These are phyloP conservation scores for Donacobius atricapilla DNA, from an alignment of 2,113 vertebrate genomes.

Conservation along the genomic window DNA sequence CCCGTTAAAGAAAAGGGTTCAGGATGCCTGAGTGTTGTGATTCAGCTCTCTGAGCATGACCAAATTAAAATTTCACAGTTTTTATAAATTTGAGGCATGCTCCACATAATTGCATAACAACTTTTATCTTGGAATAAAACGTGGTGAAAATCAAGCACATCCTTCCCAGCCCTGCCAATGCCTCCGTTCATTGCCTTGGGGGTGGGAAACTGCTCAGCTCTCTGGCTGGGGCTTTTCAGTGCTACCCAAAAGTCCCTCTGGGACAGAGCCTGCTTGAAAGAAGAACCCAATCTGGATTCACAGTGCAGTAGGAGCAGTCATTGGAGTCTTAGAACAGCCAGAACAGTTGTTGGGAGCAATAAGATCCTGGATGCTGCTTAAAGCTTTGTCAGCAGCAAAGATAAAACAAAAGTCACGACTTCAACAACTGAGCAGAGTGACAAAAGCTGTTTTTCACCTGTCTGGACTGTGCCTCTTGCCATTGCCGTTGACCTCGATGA, in stretches of 20 bases:
- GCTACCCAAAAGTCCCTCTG: neutral
- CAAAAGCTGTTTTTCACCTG: slow-evolving; percentile 71
- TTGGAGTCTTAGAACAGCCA: neutral
- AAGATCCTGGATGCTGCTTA: neutral
- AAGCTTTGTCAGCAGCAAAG: neutral
- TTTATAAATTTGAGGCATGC: neutral
- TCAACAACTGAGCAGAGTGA: neutral
- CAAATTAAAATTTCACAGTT: slow-evolving; percentile 49
- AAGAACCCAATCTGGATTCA: neutral
- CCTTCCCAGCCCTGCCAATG: neutral
- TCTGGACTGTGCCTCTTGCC: slow-evolving; percentile 91
- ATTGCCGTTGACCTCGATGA: slow-evolving; percentile 87
- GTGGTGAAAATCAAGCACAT: neutral
- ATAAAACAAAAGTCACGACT: neutral
- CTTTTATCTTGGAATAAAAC: slow-evolving; percentile 10
- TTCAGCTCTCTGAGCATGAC: slow-evolving; percentile 24
- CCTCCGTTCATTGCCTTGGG: neutral
- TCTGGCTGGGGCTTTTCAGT: neutral
- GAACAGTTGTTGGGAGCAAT: fast-evolving
- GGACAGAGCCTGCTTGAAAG: neutral
- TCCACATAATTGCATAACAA: slow-evolving; percentile 31
- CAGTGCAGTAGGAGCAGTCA: neutral
- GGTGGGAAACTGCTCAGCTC: neutral
- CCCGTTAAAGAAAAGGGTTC: neutral
- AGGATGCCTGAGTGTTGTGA: neutral